Evolutionary conservation across 2,113 vertebrate species (phyloP), one percentile per base, ranked within the genome.

Genomic region (Nesoenas mayeri): DNA sequence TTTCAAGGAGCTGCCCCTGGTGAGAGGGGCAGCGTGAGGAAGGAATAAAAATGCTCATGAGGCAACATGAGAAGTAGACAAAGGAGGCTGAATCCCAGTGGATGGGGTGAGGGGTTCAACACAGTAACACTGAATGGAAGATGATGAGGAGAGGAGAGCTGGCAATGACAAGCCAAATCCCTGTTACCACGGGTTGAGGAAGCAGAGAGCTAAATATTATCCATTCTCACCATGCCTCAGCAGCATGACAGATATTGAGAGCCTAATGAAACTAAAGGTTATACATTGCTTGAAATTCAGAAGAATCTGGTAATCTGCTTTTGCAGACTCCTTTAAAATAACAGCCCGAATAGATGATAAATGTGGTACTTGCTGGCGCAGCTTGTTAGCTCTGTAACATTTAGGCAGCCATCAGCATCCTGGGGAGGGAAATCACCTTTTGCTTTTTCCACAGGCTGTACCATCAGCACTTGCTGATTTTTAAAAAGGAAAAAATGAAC

Each of bases 51-150:
- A 8, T 17, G 28, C 24, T 67, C 31, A 32, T 1, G 25, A 28
- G 28, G 12, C 53, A 74, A 54, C 0, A 2, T 10, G 44, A 28
- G 0, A 2, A 71, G 28, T 21, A 14, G 62, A 62, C 38, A 75
- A 79, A 61, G 10, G 12, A 79, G 53, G 57, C 32, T 79, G 79
- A 85, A 75, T 18, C n/a, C 61, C 47, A 94, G 3, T 18, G 69
- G 44, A 64, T 47, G 26, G 29, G 36, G 4, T 36, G 18, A 70
- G 18, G 28, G 26, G 28, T 18, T 72, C 34, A 16, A 29, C 54
- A 34, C 15, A 42, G 44, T 48, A 83, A 86, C 15, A 31, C 21
- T 31, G 24, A 70, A 25, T 6, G 28, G 6, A 79, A 32, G 50
- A 60, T 12, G 15, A 84, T 28, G 4, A 50, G 72, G 32, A 83